Conservation (phyloP, 2,888 invertebrate genomes). For the Ganaspis brasiliensis region DNA sequence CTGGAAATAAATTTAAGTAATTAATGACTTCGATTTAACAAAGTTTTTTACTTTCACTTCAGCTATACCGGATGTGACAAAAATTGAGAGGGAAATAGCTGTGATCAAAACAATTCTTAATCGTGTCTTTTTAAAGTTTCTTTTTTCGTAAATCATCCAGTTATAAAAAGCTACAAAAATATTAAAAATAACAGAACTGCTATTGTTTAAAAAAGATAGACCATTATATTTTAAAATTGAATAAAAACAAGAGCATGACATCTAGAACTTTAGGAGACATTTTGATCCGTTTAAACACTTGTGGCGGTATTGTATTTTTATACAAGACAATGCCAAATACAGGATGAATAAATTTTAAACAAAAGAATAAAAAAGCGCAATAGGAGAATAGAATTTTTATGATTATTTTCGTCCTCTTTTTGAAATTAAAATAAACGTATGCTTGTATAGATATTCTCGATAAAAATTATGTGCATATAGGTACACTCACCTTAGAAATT, state of each 20-base stretch:
- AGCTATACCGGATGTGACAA: neutral
- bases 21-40: neutral
- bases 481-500: slow-evolving; percentile 66
- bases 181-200: slow-evolving; percentile 10
- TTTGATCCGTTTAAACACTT: slow-evolving; percentile 69
- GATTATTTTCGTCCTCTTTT: slow-evolving; percentile 30
- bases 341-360: slow-evolving; percentile 52
- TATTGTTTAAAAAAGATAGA: neutral
- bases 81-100: neutral
- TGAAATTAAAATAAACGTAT: slow-evolving; percentile 60
- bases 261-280: slow-evolving; percentile 64
- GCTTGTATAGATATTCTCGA: slow-evolving; percentile 62
- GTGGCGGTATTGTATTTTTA: slow-evolving; percentile 68
- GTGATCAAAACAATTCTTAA: neutral
- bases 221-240: neutral
- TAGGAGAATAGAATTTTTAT: slow-evolving; percentile 58
- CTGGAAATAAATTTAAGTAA: neutral
- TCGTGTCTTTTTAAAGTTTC: neutral
- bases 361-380: slow-evolving; percentile 56
- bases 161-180: neutral
- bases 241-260: slow-evolving; percentile 15
- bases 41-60: neutral
- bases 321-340: slow-evolving; percentile 61
- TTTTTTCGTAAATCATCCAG: neutral
- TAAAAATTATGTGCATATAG: slow-evolving; percentile 61